Evolutionary conservation across 1,140 invertebrate species (phyloP).

Genomic region (Drosophila lacteicornis): DNA sequence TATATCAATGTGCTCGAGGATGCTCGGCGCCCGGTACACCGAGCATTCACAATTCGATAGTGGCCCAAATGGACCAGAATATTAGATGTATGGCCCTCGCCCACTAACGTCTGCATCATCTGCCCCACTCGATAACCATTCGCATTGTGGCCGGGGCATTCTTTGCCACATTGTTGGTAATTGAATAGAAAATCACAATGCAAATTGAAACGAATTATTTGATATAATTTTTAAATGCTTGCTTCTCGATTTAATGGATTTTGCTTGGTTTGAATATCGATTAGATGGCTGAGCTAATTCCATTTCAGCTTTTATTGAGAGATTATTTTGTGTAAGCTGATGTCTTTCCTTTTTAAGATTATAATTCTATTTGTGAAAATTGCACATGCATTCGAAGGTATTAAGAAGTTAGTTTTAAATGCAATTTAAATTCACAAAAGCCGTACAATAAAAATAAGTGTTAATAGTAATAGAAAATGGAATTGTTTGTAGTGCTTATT

Average conservation of each 20-base stretch:
- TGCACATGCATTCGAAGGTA: too few species aligned
- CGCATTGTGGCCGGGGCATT: conserved; percentile 37
- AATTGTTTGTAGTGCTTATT: too few species aligned
- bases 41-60: conserved; percentile 70
- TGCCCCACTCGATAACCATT: conserved; percentile 56
- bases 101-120: conserved; percentile 44
- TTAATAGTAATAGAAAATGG: too few species aligned
- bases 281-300: background rate
- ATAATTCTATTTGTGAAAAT: background rate
- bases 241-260: conserved; percentile 6
- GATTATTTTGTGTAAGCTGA: background rate
- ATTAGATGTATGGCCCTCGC: conserved; percentile 33
- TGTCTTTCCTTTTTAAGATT: background rate
- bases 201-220: conserved; percentile 25
- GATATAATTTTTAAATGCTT: conserved; percentile 16
- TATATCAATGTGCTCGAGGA: conserved; percentile 63
- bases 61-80: conserved; percentile 59
- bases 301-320: too few species aligned
- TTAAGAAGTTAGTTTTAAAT: too few species aligned
- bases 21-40: conserved; percentile 53
- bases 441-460: too few species aligned
- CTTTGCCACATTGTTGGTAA: conserved; percentile 32
- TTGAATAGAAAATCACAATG: conserved; percentile 50
- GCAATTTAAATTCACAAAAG: too few species aligned
- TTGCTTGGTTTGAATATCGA: background rate